Evolutionary conservation across 2,888 invertebrate genomes (phyloP), one percentile per base, ranked within the genome.

Genomic region (Cerastis leucographa): DNA sequence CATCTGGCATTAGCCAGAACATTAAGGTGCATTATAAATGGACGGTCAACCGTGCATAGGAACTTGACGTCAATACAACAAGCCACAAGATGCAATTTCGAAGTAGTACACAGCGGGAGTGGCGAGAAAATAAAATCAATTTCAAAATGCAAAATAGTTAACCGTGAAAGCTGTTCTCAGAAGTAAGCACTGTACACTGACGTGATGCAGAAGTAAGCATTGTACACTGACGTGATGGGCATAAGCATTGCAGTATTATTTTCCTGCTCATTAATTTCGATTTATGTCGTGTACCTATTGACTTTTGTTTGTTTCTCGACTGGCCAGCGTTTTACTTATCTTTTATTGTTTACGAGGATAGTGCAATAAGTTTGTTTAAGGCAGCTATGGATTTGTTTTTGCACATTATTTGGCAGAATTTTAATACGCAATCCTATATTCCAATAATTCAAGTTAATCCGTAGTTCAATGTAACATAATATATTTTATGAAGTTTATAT

Each of bases 81-180:
- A 80, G 79, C 69, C 81, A 87, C 88, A 93, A 91, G 91, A 91
- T 87, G 88, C 85, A 90, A 84, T 89, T 90, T 93, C 72, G 85
- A 81, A 81, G 84, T 76, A 35, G 71, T 59, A 64, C 62, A 54
- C 76, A 78, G 59, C 49, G 42, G 14, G 29, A 71, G 72, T 80
- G 76, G 77, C 81, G 82, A 89, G 91, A 91, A 92, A 92, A 91
- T 87, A 89, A 91, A 93, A 93, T 92, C 91, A 91, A 92, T 91
- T 92, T 91, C 91, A 91, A 91, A 93, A 93, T 93, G 93, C 90
- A 91, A 91, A 93, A 93, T 93, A 91, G 90, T 92, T 90, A 91
- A 89, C 90, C 91, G 94, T 93, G 95, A 96, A 96, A 95, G 95
- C 93, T 90, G 90, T 95, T 94, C 96, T 90, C 84, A 92, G 95